phyloP scores from a whole-genome alignment of 1,140 invertebrate genomes.

The Neotoxoptera formosana region DNA sequence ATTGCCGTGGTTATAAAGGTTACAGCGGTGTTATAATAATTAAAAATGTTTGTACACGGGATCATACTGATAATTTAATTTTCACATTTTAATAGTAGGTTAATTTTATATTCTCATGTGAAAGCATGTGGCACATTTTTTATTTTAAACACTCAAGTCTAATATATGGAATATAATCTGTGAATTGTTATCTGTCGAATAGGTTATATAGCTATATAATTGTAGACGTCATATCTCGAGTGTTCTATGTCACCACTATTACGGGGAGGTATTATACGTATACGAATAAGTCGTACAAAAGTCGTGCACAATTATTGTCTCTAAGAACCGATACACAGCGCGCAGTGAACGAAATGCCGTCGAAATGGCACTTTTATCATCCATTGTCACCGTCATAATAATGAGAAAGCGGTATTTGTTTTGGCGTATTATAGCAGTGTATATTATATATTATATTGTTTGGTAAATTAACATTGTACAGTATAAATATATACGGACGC shows the following conservation, averaged over 20 bases:
- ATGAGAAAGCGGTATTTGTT: background rate
- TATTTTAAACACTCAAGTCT: too few relatives aligned
- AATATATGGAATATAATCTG: too few relatives aligned
- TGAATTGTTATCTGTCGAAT: too few relatives aligned
- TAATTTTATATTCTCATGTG: background rate
- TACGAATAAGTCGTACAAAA: background rate
- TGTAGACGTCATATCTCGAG: background rate
- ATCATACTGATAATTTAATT: background rate
- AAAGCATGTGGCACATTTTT: too few relatives aligned
- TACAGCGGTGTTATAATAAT: background rate
- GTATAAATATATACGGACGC: slow-evolving; percentile 1
- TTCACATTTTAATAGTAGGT: background rate
- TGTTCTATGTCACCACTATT: background rate
- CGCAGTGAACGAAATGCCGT: background rate
- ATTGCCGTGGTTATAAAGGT: too few relatives aligned
- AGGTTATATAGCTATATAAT: background rate
- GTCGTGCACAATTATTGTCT: background rate
- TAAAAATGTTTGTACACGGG: background rate
- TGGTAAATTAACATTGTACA: background rate
- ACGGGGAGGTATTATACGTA: background rate
- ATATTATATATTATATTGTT: too few relatives aligned
- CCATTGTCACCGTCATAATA: background rate
- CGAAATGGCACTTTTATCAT: background rate
- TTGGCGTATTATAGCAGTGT: too few relatives aligned
- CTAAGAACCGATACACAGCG: background rate